phyloP scores from a whole-genome alignment of 2,888 invertebrate genomes.

The Pseudococcus longispinus region DNA sequence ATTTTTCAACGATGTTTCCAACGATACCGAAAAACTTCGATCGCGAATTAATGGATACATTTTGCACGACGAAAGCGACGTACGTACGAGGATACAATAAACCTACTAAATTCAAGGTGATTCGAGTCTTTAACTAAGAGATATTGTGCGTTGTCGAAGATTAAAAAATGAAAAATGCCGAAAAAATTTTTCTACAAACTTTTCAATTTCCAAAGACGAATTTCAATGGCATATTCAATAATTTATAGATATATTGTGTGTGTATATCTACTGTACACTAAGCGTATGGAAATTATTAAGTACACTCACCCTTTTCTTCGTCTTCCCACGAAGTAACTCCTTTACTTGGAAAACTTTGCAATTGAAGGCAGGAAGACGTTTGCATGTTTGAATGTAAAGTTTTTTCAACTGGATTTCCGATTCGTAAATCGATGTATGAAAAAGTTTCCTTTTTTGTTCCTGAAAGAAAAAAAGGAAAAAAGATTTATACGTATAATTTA shows the following conservation, averaged over 20 bases:
- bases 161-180: neutral
- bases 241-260: neutral
- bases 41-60: neutral
- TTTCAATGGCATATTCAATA: neutral
- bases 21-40: conserved; percentile 2
- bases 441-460: conserved; percentile 71
- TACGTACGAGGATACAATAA: neutral
- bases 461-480: conserved; percentile 61
- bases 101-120: neutral
- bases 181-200: neutral
- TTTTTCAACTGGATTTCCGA: conserved; percentile 70
- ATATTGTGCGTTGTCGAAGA: neutral
- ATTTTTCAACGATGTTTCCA: conserved; percentile 17
- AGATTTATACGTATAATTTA: neutral
- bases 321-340: conserved; percentile 69
- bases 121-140: neutral
- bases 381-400: conserved; percentile 70
- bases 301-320: conserved; percentile 68
- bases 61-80: neutral
- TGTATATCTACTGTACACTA: neutral
- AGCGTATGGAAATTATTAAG: neutral
- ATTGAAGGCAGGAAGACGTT: conserved; percentile 69
- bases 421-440: conserved; percentile 71
- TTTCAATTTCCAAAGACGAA: neutral
- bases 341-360: conserved; percentile 71